A percentile compares a stretch with the other conserved stretches of the same genome.
phyloP scores from a whole-genome alignment of 1,140 invertebrate species.

The Melanaphis sacchari region DNA sequence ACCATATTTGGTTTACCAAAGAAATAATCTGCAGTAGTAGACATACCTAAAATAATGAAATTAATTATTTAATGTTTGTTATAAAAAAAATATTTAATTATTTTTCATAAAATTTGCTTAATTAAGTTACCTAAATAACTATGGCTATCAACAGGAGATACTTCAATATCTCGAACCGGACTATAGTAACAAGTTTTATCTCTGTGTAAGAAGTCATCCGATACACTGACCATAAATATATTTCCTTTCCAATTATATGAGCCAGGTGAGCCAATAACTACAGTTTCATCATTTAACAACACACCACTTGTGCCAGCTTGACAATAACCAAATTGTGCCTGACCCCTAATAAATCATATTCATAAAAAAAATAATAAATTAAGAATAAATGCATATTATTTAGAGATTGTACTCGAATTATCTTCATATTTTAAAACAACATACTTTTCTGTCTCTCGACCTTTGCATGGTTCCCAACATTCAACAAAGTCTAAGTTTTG shows the following conservation, averaged over 20 bases:
- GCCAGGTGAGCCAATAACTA: constrained; percentile 85
- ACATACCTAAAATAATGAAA: constrained; percentile 74
- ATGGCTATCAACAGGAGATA: constrained; percentile 83
- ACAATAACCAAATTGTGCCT: constrained; percentile 82
- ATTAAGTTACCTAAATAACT: constrained; percentile 78
- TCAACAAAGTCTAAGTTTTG: constrained; percentile 77
- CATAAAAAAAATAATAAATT: constrained; percentile 25
- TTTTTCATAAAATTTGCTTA: neutral
- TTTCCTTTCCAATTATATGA: constrained; percentile 89
- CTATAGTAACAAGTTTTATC: constrained; percentile 82
- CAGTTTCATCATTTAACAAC: constrained; percentile 79
- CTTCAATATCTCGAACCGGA: constrained; percentile 70
- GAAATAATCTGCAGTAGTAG: constrained; percentile 82
- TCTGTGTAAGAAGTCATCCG: constrained; percentile 75
- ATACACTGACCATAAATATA: constrained; percentile 79
- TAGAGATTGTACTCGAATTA: neutral
- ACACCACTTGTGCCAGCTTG: constrained; percentile 89
- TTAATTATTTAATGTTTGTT: neutral
- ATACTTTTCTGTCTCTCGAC: constrained; percentile 75
- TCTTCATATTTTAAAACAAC: constrained; percentile 58
- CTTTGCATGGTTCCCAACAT: constrained; percentile 81
- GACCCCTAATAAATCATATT: constrained; percentile 41
- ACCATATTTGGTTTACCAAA: constrained; percentile 70
- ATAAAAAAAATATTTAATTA: neutral
- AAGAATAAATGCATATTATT: neutral